Evolutionary conservation across 2,888 invertebrate genomes (phyloP).

Genomic region (Eledona agricola): DNA sequence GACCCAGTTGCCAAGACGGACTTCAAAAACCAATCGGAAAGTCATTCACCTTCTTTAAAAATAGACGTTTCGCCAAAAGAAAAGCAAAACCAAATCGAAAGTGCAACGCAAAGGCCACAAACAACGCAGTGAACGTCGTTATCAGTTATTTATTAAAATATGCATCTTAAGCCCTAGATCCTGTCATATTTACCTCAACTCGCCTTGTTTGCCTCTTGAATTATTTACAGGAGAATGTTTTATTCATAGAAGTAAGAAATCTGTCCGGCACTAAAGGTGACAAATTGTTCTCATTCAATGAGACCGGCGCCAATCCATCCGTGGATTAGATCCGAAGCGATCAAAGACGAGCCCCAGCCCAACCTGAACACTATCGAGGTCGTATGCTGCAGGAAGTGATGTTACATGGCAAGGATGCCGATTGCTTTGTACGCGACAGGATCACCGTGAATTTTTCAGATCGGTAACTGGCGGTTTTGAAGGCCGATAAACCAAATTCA

Average conservation of each 20-base stretch:
- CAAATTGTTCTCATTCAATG: constrained; percentile 7
- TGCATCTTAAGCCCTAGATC: too few species aligned
- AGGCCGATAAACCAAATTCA: constrained; percentile 21
- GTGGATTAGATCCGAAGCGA: constrained; percentile 3
- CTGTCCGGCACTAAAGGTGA: constrained; percentile 6
- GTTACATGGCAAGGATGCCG: constrained; percentile 10
- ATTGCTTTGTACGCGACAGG: constrained; percentile 12
- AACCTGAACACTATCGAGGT: constrained; percentile 1
- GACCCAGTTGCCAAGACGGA: too few species aligned
- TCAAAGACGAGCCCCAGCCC: background rate
- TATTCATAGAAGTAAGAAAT: constrained; percentile 16
- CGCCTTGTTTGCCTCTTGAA: constrained; percentile 15
- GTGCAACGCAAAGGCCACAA: too few species aligned
- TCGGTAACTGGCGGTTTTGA: constrained; percentile 9
- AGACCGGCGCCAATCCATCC: background rate
- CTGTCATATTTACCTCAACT: constrained; percentile 11
- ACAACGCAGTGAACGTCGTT: too few species aligned
- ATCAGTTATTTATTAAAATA: too few species aligned
- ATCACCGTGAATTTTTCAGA: constrained; percentile 17
- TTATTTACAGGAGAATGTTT: constrained; percentile 18
- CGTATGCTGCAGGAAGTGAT: constrained; percentile 7
- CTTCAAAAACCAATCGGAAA: too few species aligned
- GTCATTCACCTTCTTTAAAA: too few species aligned
- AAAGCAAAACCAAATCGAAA: too few species aligned
- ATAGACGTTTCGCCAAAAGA: too few species aligned